Evolutionary conservation across 2,888 invertebrate genomes (phyloP), one percentile per base, ranked within the genome.

Genomic region (Trichogramma evanescens): DNA sequence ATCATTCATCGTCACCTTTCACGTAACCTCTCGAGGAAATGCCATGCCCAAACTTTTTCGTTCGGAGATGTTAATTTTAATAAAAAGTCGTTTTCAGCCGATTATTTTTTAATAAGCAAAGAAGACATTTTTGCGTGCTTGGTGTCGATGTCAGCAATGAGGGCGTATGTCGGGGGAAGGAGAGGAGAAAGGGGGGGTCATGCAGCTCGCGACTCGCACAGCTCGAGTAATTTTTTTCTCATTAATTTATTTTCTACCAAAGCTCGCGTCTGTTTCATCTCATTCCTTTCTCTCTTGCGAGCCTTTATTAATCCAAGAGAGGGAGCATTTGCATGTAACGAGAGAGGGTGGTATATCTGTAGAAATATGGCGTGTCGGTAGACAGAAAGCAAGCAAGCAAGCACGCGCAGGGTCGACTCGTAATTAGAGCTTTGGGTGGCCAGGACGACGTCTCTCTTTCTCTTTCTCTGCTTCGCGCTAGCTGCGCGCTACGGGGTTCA

Each of bases 261-360:
- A 8, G 43, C 45, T 43, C 48, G 6, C 5, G 10, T 51, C 55
- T 45, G 6, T 59, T 54, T 49, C 42, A 26, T 13, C 54, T 41
- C 10, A 9, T 39, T 38, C 26, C 45, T 42, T 42, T 41, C 41
- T 50, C 49, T 42, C 9, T 42, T 43, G 40, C 53, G 40, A 26
- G 45, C 54, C 74, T 76, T 76, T 76, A 77, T 77, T 75, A 74
- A 26, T 63, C 58, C 71, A 71, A 72, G 72, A 73, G 70, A 69
- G 70, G 71, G 69, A 72, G 73, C 73, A 74, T 74, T 74, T 74
- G 74, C 75, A 74, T 74, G 73, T 72, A 74, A 74, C 70, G 72
- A 72, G 59, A 59, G 66, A 63, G 71, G 69, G 69, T 63, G 66
- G 65, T 58, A 26, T 26, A 26, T 26, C 26, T 26, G 59, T 55